Evolutionary conservation across 1,140 invertebrate genomes (phyloP), one percentile per base, ranked within the genome.

Genomic region (Steinernema khuongi): DNA sequence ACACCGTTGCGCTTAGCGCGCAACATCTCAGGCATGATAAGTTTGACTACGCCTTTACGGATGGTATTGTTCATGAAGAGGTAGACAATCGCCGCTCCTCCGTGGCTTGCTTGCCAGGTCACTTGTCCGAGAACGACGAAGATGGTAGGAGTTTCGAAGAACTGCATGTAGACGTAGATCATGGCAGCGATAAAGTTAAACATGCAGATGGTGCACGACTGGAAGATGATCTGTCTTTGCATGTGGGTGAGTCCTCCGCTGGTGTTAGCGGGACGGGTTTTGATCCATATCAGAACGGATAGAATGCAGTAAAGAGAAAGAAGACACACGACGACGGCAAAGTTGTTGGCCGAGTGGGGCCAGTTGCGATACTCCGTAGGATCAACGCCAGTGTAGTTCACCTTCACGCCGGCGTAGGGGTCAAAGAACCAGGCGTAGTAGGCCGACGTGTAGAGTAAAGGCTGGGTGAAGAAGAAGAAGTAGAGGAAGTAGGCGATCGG

Each of bases 221-320:
- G 36, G 36, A 41, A 11, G 71, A 76, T 22, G n/a, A 17, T 29
- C 60, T 76, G 70, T 18, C 7, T 43, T n/a, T 71, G 70, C 26
- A 50, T 50, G 17, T 60, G 43, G 1, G 22, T 36, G 17, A 71
- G 7, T 41, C n/a, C 50, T 1, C 36, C 44, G 26, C 32, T 31
- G 18, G 43, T 33, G 1, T 28, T 22, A 31, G 32, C n/a, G 32
- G 17, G 17, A 0, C 31, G 36, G 7, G 7, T 41, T 7, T 41
- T 41, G 36, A 50, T 11, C 7, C n/a, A 41, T 7, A 41, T 11
- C 7, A n/a, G n/a, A 41, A n/a, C n/a, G 36, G 7, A 41, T 7
- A 41, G 7, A n/a, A 41, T 7, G 36, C 7, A 11, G 36, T 41
- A 41, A n/a, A 41, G 36, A n/a, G n/a, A 11, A 11, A n/a, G n/a